Evolutionary conservation across 2,888 invertebrate genomes (phyloP).

Genomic region (Netelia virgata): DNA sequence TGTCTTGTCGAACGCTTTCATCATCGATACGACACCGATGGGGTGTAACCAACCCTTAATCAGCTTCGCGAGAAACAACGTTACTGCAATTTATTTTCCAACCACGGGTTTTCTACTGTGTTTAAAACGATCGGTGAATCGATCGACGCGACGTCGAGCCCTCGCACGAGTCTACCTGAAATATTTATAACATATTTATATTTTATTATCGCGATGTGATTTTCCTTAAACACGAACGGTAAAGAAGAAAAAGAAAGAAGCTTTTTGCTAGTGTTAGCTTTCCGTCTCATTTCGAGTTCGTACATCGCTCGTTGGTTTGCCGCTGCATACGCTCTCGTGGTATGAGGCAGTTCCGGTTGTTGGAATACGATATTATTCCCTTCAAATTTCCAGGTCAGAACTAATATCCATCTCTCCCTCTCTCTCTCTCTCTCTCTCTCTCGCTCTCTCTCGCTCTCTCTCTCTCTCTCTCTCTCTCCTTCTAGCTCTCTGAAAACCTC

Average conservation of each 20-base stretch:
- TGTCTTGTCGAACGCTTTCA: too few species aligned
- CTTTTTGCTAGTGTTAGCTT: neutral
- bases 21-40: too few species aligned
- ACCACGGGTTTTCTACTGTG: neutral
- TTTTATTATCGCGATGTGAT: neutral
- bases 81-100: too few species aligned
- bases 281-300: conserved; percentile 13
- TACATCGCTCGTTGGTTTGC: conserved; percentile 3
- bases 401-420: conserved; percentile 60
- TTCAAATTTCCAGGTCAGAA: conserved; percentile 63
- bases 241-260: neutral
- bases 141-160: neutral
- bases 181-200: neutral
- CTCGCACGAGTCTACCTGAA: neutral
- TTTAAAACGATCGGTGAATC: neutral
- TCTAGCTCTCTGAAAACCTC: conserved; percentile 37
- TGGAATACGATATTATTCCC: conserved; percentile 66
- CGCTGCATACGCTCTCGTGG: conserved; percentile 52
- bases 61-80: too few species aligned
- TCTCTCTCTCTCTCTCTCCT: neutral
- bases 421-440: neutral
- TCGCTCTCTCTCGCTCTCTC: neutral
- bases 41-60: too few species aligned
- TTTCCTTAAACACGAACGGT: neutral
- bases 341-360: conserved; percentile 57